Base-by-base conservation (phyloP, 2,797 vertebrate species). In the Tinamus major region DNA sequence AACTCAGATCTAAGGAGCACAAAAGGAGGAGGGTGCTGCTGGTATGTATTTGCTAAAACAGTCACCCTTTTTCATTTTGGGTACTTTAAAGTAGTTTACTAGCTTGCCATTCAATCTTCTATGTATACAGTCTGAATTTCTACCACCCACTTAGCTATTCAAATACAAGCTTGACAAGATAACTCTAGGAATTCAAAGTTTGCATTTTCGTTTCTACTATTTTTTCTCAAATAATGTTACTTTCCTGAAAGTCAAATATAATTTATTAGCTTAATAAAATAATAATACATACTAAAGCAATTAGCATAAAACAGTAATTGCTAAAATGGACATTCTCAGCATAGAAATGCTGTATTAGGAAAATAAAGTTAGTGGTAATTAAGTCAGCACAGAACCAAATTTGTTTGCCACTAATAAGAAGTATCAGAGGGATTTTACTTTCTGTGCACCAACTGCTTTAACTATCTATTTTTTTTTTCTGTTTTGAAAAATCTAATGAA, bases 401-500 rank as follows among this genome's bases (percentile, higher is more conserved):
- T 79, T 21, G 79, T 37, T 79, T 78, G 9, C 62, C 6, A 9
- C 19, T 92, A 77, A 81, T 67, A 77, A 75, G 21, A 62, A 59
- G 7, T 39, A 53, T 84, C 31, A 88, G 75, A 56, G 72, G 23
- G 65, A 46, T 68, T 92, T 92, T 90, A 63, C 84, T 82, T 91
- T 79, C 26, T 70, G 59, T 63, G 29, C 6, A 41, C 10, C 42
- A 15, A 33, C 80, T 72, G 10, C 76, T 91, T 91, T 69, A 62
- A 79, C 90, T 63, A 62, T 82, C 56, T 49, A 48, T 56, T 87
- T 80, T 86, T 27, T 80, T 86, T 27, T 82, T 39, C 83, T 37
- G 67, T 70, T 85, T 59, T 37, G 58, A 95, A 79, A 82, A 79
- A 90, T 90, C 55, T 64, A 85, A 85, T 85, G 48, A 85, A 65